Percentiles rank a stretch among this genome's conserved stretches.
These are phyloP conservation scores for Silurus lanzhouensis DNA, from an alignment of 2,797 vertebrate species.

Conservation along the genomic window DNA sequence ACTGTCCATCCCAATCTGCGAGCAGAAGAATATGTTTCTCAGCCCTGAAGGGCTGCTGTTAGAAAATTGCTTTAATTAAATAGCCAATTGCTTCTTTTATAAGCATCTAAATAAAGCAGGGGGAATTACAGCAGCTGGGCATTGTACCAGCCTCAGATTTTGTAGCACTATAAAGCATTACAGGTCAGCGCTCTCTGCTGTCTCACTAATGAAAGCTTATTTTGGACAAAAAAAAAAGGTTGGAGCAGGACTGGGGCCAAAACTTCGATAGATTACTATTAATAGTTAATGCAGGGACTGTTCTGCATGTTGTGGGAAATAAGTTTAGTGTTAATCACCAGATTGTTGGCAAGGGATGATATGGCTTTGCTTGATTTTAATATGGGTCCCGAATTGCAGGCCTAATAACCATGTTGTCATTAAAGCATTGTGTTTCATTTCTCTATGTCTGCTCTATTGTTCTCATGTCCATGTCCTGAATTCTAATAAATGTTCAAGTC, in stretches of 20 bases:
- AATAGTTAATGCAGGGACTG: slow-evolving; percentile 8
- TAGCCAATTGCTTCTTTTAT: slow-evolving; percentile 35
- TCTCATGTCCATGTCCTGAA: not conserved
- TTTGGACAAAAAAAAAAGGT: not conserved
- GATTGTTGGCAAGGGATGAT: not conserved
- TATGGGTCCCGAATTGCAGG: not conserved
- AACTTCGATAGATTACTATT: not conserved
- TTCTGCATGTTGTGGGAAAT: not conserved
- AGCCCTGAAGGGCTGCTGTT: slow-evolving; percentile 9
- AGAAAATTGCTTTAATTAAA: slow-evolving; percentile 46
- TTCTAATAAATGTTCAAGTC: not conserved
- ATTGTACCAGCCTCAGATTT: not conserved
- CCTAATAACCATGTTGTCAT: not conserved
- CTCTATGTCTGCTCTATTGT: not conserved
- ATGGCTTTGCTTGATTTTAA: slow-evolving; percentile 5
- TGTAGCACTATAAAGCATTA: slow-evolving; percentile 14
- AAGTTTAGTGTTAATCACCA: not conserved
- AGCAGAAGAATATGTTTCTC: slow-evolving; percentile 13
- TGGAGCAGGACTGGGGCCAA: not conserved
- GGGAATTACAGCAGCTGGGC: slow-evolving; percentile 30
- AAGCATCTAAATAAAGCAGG: slow-evolving; percentile 43
- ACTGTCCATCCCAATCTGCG: not conserved
- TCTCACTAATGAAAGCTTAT: slow-evolving; percentile 33
- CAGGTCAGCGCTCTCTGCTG: not conserved
- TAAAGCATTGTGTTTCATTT: not conserved